Percentiles rank a stretch among this genome's conserved stretches.
Conservation (phyloP, 2,888 invertebrate genomes). For the Malthinus seriepunctatus region DNA sequence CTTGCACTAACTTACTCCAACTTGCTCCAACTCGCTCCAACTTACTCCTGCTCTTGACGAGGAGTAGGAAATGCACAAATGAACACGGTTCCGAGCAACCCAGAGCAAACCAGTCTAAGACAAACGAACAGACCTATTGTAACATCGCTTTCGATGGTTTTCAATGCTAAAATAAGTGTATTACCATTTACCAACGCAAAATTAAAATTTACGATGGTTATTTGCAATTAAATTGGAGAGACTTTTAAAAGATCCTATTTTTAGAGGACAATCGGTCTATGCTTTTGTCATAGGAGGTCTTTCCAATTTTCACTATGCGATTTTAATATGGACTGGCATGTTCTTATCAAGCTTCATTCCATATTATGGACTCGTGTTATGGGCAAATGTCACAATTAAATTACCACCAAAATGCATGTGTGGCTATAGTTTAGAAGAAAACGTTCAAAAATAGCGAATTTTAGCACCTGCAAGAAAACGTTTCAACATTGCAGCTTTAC, state of each 20-base stretch:
- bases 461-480: neutral
- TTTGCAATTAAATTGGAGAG: conserved; percentile 12
- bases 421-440: no score
- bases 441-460: neutral
- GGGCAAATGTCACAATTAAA: conserved; percentile 5
- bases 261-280: conserved; percentile 62
- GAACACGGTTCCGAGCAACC: no score
- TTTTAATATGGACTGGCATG: conserved; percentile 61
- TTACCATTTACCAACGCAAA: no score
- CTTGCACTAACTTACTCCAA: no score
- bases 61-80: no score
- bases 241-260: conserved; percentile 31
- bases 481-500: neutral
- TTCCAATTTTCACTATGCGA: conserved; percentile 62
- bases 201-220: no score
- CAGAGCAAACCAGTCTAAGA: no score
- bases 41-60: no score
- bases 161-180: no score
- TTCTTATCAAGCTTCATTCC: conserved; percentile 47
- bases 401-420: conserved; percentile 12
- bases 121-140: no score
- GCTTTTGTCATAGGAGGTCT: conserved; percentile 63
- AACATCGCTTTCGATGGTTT: no score
- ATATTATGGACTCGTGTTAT: conserved; percentile 8
- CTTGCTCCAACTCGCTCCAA: no score